phyloP scores from a whole-genome alignment of 2,888 invertebrate species.

The Cremastobaeus sp. region DNA sequence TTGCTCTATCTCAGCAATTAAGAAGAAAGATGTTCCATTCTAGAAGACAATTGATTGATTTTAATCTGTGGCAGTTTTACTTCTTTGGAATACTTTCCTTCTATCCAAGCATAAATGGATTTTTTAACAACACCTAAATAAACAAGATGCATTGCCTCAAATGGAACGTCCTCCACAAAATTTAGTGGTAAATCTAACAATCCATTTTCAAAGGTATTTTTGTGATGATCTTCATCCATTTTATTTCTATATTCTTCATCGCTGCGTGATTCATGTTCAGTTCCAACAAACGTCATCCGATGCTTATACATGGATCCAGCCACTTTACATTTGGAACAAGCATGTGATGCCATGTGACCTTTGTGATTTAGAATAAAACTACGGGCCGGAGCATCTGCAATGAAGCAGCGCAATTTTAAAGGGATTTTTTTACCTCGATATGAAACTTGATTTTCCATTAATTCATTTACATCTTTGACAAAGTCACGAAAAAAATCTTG shows the following conservation, averaged over 20 bases:
- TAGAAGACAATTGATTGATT: conserved; percentile 36
- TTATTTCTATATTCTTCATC: conserved; percentile 16
- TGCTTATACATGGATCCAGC: neutral
- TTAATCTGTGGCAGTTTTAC: conserved; percentile 31
- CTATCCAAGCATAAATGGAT: conserved; percentile 12
- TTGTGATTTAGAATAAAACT: conserved; percentile 38
- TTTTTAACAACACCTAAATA: conserved; percentile 51
- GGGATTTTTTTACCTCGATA: conserved; percentile 6
- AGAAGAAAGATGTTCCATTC: too few relatives aligned
- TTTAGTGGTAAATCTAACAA: conserved; percentile 44
- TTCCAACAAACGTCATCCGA: conserved; percentile 13
- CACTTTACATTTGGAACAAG: conserved; percentile 39
- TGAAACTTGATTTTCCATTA: conserved; percentile 10
- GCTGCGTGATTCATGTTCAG: conserved; percentile 10
- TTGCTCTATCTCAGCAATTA: too few relatives aligned
- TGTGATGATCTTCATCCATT: conserved; percentile 45
- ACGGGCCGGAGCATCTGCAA: conserved; percentile 37
- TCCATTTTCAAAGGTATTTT: conserved; percentile 17
- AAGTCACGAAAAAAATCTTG: conserved; percentile 12
- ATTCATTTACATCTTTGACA: conserved; percentile 7
- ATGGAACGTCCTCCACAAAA: conserved; percentile 45
- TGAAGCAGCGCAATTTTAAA: conserved; percentile 20
- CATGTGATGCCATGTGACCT: conserved; percentile 29
- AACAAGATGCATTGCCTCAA: conserved; percentile 58
- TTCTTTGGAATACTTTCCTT: conserved; percentile 23